phyloP scores from a whole-genome alignment of 2,113 vertebrate genomes.

The Saguinus imperator region DNA sequence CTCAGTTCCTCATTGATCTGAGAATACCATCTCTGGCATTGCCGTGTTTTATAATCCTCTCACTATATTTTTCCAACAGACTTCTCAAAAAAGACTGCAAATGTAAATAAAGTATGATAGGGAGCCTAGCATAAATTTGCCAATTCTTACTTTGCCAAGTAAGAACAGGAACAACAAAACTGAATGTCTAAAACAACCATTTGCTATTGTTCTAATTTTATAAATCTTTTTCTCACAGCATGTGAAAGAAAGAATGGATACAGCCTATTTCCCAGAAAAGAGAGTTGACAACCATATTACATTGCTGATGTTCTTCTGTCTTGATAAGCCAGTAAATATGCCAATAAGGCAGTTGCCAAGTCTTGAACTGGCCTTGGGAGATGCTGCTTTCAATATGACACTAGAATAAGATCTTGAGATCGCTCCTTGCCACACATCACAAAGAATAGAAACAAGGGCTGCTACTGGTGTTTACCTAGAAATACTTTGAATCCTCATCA shows the following conservation, averaged over 20 bases:
- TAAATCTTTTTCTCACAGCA: not conserved
- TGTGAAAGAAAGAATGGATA: not conserved
- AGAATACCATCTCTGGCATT: no score
- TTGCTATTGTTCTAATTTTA: not conserved
- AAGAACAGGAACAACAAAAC: not conserved
- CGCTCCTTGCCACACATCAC: not conserved
- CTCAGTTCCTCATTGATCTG: not conserved
- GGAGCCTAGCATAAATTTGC: not conserved
- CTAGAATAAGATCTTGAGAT: not conserved
- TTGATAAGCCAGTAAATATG: not conserved
- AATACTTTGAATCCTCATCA: not conserved
- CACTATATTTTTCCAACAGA: not conserved
- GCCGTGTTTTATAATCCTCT: not conserved
- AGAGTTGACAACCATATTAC: not conserved
- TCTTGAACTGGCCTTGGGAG: not conserved
- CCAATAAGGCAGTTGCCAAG: not conserved
- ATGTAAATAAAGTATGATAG: not conserved
- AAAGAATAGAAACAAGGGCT: not conserved
- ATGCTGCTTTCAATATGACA: not conserved
- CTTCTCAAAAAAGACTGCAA: not conserved
- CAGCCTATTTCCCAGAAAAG: not conserved
- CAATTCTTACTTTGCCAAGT: not conserved
- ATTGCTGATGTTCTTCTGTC: accelerated
- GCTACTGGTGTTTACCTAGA: not conserved
- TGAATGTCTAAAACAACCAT: not conserved